phyloP scores from a whole-genome alignment of 2,888 invertebrate genomes.

The Ethmia dodecea region DNA sequence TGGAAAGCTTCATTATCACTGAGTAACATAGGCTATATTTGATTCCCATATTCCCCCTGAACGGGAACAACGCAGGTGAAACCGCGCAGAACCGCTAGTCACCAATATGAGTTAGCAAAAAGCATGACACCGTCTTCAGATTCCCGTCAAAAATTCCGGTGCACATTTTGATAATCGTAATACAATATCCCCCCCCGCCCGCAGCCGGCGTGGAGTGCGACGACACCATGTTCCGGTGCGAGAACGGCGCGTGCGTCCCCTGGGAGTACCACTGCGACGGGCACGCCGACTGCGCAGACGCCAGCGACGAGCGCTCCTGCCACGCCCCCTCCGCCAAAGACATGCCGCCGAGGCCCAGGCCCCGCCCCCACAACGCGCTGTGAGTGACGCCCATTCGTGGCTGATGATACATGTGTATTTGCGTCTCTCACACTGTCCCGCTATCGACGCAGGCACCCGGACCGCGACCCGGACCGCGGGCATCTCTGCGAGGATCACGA shows the following conservation, averaged over 20 bases:
- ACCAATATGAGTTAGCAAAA: neutral
- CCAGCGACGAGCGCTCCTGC: conserved; percentile 83
- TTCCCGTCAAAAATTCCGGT: neutral
- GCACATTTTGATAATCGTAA: neutral
- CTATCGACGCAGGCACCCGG: conserved; percentile 31
- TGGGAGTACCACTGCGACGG: conserved; percentile 85
- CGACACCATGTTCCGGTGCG: conserved; percentile 83
- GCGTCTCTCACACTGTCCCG: too few relatives aligned
- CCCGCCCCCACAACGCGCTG: conserved; percentile 12
- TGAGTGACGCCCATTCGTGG: neutral
- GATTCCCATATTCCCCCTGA: too few relatives aligned
- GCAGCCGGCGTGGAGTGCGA: conserved; percentile 70
- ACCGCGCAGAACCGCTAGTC: too few relatives aligned
- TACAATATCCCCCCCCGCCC: neutral
- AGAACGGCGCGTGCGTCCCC: conserved; percentile 83
- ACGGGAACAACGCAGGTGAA: too few relatives aligned
- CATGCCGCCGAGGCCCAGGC: conserved; percentile 15
- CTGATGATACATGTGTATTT: neutral
- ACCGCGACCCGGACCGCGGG: conserved; percentile 24
- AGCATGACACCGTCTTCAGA: neutral
- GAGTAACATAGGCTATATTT: too few relatives aligned
- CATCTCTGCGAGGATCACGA: conserved; percentile 77
- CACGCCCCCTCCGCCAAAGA: conserved; percentile 12
- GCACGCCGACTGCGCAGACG: conserved; percentile 84
- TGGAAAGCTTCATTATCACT: too few relatives aligned